Percentiles rank a stretch among this genome's conserved stretches.
Conservation (phyloP, 2,888 invertebrate genomes). For the Drosophila crucigera region DNA sequence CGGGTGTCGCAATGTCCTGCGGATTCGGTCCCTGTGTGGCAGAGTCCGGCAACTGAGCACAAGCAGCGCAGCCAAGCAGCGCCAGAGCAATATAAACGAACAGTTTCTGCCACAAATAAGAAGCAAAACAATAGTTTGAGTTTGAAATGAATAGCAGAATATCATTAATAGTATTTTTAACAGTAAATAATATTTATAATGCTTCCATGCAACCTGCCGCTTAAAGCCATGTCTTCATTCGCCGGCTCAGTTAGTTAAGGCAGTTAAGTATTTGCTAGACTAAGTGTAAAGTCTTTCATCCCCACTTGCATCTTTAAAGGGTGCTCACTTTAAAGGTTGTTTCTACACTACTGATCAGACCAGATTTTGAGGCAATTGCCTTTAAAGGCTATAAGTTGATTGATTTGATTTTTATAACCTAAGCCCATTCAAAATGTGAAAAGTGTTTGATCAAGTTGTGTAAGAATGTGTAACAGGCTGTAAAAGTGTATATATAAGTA, state of each 20-base stretch:
- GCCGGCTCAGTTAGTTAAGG: background rate
- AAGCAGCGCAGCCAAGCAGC: conserved; percentile 76
- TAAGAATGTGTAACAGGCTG: background rate
- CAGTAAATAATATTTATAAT: background rate
- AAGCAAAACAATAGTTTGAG: conserved; percentile 8
- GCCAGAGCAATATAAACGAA: conserved; percentile 74
- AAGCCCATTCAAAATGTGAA: background rate
- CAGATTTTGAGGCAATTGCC: background rate
- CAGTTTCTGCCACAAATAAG: conserved; percentile 77
- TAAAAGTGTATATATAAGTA: too few species aligned
- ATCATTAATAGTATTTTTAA: background rate
- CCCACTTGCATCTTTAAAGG: background rate
- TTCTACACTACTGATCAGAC: background rate
- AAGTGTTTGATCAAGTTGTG: accelerated
- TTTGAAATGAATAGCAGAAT: background rate
- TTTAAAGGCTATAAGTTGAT: background rate
- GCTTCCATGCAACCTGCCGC: too few species aligned
- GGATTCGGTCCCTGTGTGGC: conserved; percentile 85
- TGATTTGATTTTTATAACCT: background rate
- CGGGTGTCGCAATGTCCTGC: conserved; percentile 85
- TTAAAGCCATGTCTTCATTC: background rate
- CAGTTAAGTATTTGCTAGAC: background rate
- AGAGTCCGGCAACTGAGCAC: conserved; percentile 81
- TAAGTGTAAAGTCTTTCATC: background rate
- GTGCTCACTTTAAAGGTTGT: background rate